These are phyloP conservation scores for Drosophila micromelanica DNA, from an alignment of 1,140 invertebrate genomes.

Conservation along the genomic window DNA sequence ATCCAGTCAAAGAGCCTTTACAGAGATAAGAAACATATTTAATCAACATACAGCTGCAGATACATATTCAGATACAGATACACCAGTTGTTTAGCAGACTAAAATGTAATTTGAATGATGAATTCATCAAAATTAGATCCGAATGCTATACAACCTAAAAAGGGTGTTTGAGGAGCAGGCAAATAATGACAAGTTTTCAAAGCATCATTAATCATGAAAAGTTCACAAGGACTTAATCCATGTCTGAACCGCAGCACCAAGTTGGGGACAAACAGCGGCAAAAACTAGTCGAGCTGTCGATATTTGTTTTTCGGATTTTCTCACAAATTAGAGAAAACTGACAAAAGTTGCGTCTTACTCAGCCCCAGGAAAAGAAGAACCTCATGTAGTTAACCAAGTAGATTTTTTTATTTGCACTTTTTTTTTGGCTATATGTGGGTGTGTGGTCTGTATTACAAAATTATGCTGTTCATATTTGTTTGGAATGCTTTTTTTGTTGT, in stretches of 20 bases:
- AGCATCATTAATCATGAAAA: slow-evolving; percentile 75
- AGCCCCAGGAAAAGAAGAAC: neutral
- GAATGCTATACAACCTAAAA: slow-evolving; percentile 7
- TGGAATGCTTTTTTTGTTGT: slow-evolving; percentile 77
- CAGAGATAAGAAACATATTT: too few relatives aligned
- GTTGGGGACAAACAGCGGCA: neutral
- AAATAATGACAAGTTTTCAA: slow-evolving; percentile 64
- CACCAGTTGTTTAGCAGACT: neutral
- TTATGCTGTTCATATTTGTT: slow-evolving; percentile 80
- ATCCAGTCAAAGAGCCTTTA: neutral
- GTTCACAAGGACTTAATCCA: slow-evolving; percentile 69
- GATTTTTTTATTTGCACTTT: slow-evolving; percentile 35
- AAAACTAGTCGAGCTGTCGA: slow-evolving; percentile 58
- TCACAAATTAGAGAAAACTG: slow-evolving; percentile 58
- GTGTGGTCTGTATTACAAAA: slow-evolving; percentile 36
- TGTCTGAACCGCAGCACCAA: slow-evolving; percentile 54
- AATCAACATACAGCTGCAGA: too few relatives aligned
- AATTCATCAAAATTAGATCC: slow-evolving; percentile 25
- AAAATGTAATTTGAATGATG: slow-evolving; percentile 6
- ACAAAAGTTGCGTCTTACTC: slow-evolving; percentile 48
- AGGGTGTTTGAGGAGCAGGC: neutral
- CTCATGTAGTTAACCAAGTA: slow-evolving; percentile 24
- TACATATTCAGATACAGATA: too few relatives aligned
- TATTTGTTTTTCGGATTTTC: slow-evolving; percentile 65
- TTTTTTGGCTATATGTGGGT: slow-evolving; percentile 17